Percentiles rank a stretch among this genome's conserved stretches.
phyloP scores from a whole-genome alignment of 2,888 invertebrate genomes.

The Criorhina ranunculi region DNA sequence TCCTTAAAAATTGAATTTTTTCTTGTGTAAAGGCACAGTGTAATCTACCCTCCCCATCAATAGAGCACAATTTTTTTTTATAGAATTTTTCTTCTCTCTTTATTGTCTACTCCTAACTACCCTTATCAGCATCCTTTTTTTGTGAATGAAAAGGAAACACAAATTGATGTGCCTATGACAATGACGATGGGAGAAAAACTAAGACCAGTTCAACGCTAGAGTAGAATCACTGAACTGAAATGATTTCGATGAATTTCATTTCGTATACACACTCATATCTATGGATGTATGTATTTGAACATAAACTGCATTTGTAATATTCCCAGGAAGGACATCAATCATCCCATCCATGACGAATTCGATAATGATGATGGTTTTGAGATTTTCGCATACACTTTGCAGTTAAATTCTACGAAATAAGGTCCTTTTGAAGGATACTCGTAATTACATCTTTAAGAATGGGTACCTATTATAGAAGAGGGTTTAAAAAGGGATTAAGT shows the following conservation, averaged over 20 bases:
- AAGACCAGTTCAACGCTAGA: background rate
- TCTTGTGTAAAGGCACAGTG: no score
- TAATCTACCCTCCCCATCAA: no score
- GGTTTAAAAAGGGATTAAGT: no score
- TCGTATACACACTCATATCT: background rate
- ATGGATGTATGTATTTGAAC: background rate
- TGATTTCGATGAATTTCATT: background rate
- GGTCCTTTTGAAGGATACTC: background rate
- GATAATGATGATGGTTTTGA: conserved; percentile 20
- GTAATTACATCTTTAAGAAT: background rate
- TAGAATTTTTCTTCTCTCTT: no score
- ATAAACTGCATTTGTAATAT: background rate
- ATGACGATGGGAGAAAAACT: background rate
- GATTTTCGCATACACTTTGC: background rate
- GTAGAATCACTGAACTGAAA: background rate
- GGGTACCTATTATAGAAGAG: no score
- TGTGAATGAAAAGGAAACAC: background rate
- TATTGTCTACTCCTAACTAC: background rate
- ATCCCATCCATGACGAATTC: background rate
- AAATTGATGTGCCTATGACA: conserved; percentile 11
- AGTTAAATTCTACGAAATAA: conserved; percentile 1
- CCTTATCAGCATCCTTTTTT: background rate
- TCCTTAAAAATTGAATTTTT: no score
- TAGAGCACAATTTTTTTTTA: no score
- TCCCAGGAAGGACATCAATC: conserved; percentile 26